Conservation (phyloP, 2,797 vertebrate genomes). For the Euphonia xanthogaster region DNA sequence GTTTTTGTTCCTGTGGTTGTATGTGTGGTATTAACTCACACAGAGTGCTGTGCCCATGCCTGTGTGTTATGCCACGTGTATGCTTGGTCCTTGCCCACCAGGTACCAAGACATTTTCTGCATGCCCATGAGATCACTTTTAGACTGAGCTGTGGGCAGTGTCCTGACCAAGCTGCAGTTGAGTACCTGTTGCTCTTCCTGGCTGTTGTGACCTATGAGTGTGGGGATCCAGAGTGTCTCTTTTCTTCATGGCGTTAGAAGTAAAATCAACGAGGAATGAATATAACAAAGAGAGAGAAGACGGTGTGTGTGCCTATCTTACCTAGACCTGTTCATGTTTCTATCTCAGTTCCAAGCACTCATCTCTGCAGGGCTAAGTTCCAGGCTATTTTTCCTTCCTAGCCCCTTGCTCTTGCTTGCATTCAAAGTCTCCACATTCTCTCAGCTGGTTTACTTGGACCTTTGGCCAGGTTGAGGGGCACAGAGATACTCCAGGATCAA, state of each 20-base stretch:
- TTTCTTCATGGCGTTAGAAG: background rate
- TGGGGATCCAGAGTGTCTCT: background rate
- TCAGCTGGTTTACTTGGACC: background rate
- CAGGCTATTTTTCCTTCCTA: background rate
- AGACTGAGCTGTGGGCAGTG: background rate
- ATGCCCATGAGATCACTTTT: background rate
- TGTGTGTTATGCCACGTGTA: fast-evolving
- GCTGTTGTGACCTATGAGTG: background rate
- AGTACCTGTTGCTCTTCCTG: background rate
- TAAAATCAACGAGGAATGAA: background rate
- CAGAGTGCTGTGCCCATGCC: background rate
- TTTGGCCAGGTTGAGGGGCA: background rate
- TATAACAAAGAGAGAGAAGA: background rate
- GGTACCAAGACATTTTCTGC: background rate
- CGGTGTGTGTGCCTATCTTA: background rate
- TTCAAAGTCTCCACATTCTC: background rate
- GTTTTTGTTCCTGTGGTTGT: fast-evolving
- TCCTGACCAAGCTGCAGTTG: background rate
- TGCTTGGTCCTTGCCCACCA: background rate
- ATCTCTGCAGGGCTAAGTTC: background rate
- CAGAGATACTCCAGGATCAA: background rate
- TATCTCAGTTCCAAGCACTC: background rate
- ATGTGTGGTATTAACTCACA: background rate
- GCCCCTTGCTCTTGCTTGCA: background rate
- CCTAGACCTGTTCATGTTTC: background rate